phyloP scores from a whole-genome alignment of 2,888 invertebrate genomes.

The Incurvaria masculella region DNA sequence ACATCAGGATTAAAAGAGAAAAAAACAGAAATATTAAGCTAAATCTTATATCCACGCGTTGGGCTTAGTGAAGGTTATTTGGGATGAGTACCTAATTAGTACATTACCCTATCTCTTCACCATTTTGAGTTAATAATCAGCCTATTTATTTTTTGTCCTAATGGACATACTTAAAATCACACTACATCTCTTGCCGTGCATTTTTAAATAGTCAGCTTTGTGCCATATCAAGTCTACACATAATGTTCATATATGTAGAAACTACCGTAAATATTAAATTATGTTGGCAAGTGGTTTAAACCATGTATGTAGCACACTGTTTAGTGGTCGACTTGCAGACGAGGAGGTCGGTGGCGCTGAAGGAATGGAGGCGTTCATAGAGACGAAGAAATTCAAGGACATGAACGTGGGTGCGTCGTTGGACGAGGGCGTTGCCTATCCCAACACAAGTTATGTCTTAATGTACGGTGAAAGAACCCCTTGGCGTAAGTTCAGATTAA shows the following conservation, averaged over 20 bases:
- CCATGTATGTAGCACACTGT: not conserved
- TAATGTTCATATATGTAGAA: not conserved
- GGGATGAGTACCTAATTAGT: no score
- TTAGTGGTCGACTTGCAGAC: conserved; percentile 48
- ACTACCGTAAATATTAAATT: not conserved
- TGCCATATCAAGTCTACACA: not conserved
- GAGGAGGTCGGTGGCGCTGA: conserved; percentile 79
- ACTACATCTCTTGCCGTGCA: no score
- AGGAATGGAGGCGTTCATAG: conserved; percentile 72
- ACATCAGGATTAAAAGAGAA: no score
- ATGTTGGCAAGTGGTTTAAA: not conserved
- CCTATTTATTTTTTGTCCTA: no score
- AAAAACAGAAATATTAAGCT: no score
- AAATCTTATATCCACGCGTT: no score
- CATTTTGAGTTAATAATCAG: no score
- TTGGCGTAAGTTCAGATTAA: conserved; percentile 66
- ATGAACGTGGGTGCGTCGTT: conserved; percentile 80
- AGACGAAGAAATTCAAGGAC: conserved; percentile 63
- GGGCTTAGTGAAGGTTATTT: no score
- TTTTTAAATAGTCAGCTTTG: not conserved
- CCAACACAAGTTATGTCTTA: conserved; percentile 52
- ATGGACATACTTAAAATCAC: no score
- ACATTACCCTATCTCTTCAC: no score
- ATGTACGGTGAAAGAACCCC: conserved; percentile 69
- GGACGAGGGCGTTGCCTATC: conserved; percentile 76